These are phyloP conservation scores for Plectropomus leopardus DNA, from an alignment of 2,113 vertebrate genomes.

Conservation along the genomic window DNA sequence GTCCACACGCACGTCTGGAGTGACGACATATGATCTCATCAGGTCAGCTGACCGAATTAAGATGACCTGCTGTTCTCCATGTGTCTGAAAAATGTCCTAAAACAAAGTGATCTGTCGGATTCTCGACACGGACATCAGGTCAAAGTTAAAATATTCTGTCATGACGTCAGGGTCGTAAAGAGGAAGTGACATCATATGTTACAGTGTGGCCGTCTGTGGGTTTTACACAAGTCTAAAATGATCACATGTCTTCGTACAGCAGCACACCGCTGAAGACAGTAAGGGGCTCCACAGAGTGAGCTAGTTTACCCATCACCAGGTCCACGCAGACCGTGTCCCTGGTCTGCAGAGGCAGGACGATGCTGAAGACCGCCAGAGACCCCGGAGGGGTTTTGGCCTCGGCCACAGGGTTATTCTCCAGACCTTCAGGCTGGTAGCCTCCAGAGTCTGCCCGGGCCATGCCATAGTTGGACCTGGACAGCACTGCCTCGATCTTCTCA, in stretches of 20 bases:
- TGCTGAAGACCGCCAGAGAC: conserved; percentile 91
- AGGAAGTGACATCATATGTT: conserved; percentile 25
- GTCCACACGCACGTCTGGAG: no score
- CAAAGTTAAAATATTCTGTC: conserved; percentile 50
- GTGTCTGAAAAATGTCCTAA: conserved; percentile 43
- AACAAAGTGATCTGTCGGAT: neutral
- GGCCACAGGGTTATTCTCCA: conserved; percentile 93
- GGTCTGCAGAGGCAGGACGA: conserved; percentile 89
- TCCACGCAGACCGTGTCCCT: conserved; percentile 93
- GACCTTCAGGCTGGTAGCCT: conserved; percentile 92
- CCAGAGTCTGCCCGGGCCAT: conserved; percentile 93
- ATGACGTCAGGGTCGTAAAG: conserved; percentile 22
- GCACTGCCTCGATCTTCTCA: conserved; percentile 93
- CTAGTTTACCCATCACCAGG: conserved; percentile 93
- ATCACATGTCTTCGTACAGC: conserved; percentile 86
- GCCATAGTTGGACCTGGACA: conserved; percentile 93
- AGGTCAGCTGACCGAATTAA: conserved; percentile 26
- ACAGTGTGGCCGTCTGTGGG: conserved; percentile 10
- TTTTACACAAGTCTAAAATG: conserved; percentile 11
- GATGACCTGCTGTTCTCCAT: conserved; percentile 18
- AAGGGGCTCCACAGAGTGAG: conserved; percentile 92
- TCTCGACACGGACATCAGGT: neutral
- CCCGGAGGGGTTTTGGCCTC: conserved; percentile 88
- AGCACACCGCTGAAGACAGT: conserved; percentile 93
- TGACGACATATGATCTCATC: conserved; percentile 25